Percentiles rank a stretch among this genome's conserved stretches.
phyloP scores from a whole-genome alignment of 2,797 vertebrate genomes.

The Sorex maritimensis region DNA sequence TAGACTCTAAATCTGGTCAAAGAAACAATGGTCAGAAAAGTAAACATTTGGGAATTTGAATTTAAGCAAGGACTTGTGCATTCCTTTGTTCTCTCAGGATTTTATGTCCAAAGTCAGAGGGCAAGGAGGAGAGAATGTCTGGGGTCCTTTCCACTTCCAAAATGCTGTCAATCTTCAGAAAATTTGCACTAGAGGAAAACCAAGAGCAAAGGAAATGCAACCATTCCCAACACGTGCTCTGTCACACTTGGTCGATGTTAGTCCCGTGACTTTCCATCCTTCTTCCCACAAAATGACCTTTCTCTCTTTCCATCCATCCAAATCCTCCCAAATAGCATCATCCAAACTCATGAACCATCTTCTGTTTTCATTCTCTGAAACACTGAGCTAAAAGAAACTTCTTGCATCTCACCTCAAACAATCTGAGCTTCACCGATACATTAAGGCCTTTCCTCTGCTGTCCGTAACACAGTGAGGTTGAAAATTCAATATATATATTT shows the following conservation, averaged over 20 bases:
- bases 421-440: accelerated
- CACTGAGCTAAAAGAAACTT: background rate
- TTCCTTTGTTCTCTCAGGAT: background rate
- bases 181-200: background rate
- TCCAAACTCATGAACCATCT: background rate
- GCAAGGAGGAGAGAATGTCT: background rate
- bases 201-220: background rate
- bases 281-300: background rate
- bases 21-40: background rate
- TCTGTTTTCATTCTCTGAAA: background rate
- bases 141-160: background rate
- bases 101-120: background rate
- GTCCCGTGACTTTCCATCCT: too few relatives aligned
- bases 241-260: background rate
- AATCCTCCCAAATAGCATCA: background rate
- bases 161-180: background rate
- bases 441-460: background rate
- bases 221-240: accelerated
- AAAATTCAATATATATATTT: background rate
- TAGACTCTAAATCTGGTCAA: background rate
- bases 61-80: conserved; percentile 11
- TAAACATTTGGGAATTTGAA: conserved; percentile 31
- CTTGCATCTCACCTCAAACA: background rate
- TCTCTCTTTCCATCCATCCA: conserved; percentile 22
- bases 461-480: too few relatives aligned